These are phyloP conservation scores for Athalia rosae DNA, from an alignment of 2,888 invertebrate species.

Conservation along the genomic window DNA sequence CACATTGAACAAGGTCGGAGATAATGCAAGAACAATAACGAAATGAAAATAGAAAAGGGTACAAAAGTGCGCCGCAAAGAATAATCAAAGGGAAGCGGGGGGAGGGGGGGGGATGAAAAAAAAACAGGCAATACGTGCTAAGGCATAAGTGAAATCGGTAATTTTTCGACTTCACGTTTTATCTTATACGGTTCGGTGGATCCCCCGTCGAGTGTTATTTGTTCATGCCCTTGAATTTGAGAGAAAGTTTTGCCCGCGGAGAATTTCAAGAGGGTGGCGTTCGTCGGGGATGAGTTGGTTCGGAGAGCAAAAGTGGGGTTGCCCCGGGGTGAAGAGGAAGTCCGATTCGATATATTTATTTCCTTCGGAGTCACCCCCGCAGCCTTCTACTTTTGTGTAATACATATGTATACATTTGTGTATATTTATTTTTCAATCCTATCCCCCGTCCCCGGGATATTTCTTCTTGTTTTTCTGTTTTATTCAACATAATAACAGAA, in stretches of 20 bases:
- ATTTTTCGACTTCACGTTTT: conserved; percentile 4
- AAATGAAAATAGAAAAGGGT: not conserved
- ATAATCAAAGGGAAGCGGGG: not conserved
- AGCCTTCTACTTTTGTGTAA: not conserved
- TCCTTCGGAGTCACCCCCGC: not conserved
- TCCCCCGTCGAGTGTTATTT: not conserved
- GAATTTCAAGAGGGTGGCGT: not conserved
- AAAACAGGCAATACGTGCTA: not conserved
- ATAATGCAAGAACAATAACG: too few relatives aligned
- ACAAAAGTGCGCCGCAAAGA: not conserved
- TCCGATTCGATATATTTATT: conserved; percentile 25
- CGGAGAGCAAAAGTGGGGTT: not conserved
- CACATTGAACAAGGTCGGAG: too few relatives aligned
- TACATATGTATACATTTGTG: not conserved
- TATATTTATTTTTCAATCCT: not conserved
- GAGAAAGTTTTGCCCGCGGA: not conserved
- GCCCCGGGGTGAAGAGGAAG: not conserved
- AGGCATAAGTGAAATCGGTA: conserved; percentile 8
- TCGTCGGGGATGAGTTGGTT: too few relatives aligned
- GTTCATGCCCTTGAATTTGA: not conserved
- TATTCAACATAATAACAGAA: conserved; percentile 11
- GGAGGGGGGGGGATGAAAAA: not conserved
- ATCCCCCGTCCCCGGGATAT: not conserved
- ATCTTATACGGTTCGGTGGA: not conserved
- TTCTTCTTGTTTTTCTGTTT: conserved; percentile 13